Evolutionary conservation across 2,113 vertebrate genomes (phyloP), one percentile per base, ranked within the genome.

Genomic region (Oceanodroma tethys): DNA sequence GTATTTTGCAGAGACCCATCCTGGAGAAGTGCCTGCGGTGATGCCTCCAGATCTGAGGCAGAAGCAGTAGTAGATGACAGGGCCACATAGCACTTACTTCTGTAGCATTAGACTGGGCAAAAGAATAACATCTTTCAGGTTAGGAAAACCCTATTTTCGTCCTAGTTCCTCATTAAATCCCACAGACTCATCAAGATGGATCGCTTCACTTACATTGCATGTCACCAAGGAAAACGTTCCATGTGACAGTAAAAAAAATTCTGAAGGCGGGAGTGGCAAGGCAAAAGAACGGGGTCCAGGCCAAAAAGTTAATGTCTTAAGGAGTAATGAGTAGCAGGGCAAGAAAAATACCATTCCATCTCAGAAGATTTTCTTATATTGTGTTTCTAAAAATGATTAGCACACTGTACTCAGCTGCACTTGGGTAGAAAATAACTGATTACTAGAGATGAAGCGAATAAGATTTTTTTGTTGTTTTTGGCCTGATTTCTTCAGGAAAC

Each of bases 211-310:
- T 59, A 36, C 8, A 16, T 13, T 55, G 23, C 15, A 21, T 13
- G 3, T 53, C 34, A n/a, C 12, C 7, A 36, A 66, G 23, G 16
- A 56, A 90, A 63, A 45, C 4, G 16, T 74, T 93, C 23, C 14
- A 11, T 18, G 6, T n/a, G 40, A 74, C 20, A 81, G 20, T 66
- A 79, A 90, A 76, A 43, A 76, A 58, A 91, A 62, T 6, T 34
- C 36, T 58, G 32, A 17, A 81, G 25, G 15, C 4, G 2, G 42
- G 34, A 88, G 27, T 3, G 23, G 30, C 32, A 63, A 66, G 67
- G 36, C 20, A 45, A 72, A 88, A 74, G 7, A 74, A 70, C 0
- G 0, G 30, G 5, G 11, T 56, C 6, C 11, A 12, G 4, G 48
- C 45, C 16, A 72, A 71, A 73, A 87, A 23, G 12, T 36, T 60